Base-by-base conservation (phyloP, 2,888 invertebrate species). In the Zeuzera pyrina region DNA sequence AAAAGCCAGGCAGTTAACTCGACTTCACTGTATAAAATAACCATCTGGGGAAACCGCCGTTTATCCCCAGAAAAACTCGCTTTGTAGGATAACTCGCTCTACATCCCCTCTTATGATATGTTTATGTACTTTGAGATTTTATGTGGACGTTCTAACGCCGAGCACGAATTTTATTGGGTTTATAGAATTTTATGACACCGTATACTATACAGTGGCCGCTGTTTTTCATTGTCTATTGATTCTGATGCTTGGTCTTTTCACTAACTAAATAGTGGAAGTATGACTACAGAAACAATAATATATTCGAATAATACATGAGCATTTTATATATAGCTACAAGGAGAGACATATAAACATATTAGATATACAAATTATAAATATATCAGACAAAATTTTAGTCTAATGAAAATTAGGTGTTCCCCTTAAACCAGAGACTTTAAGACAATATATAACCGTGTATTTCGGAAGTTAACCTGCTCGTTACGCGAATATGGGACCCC, bases 121-220 rank as follows among this genome's bases (percentile, higher is more conserved):
- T 83, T 81, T 83, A 81, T 79, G 81, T 81, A 79, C 79, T 79
- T 76, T 72, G 62, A 69, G 79, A 79, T 81, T 81, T 83, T 81
- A 83, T 81, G 79, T 70, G 81, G 69, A 69, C 74, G 74, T 81
- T 81, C 76, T 71, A 66, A 81, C 76, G 77, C 81, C 47, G 56
- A 64, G 79, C 81, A 81, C 81, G 81, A 78, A 67, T 79, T 81
- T 83, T 83, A 81, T 81, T 76, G 77, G 70, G 70, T 68, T 81
- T 79, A 79, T 81, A 83, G 79, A 81, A 79, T 83, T 81, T 83
- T 83, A 81, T 76, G 74, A 60, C 57, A 57, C 67, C 61, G 68
- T 78, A 74, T 68, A 61, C 62, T 63, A 68, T 60, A 59, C 63
- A 71, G 68, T 73, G 73, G 73, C 73, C 79, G 73, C 66, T 76